Evolutionary conservation across 2,113 vertebrate species (phyloP), one percentile per base, ranked within the genome.

Genomic region (Hippopotamus amphibius): DNA sequence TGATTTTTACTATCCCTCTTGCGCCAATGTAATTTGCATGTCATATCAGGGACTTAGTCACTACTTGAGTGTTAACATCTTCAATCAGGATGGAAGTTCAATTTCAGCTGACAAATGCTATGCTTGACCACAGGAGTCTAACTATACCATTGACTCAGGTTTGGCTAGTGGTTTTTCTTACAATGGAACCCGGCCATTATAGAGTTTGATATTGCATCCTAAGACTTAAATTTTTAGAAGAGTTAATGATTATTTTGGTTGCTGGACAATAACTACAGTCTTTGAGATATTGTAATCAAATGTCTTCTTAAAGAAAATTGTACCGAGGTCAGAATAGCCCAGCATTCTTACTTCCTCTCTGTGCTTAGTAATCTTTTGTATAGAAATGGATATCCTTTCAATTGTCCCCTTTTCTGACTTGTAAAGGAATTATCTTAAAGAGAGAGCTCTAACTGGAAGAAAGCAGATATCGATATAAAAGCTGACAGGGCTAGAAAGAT

Each of bases 391-490:
- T 87, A 69, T 63, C n/a, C 11, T 90, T 88, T 82, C n/a, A 84
- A 30, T 72, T 68, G 15, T 53, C 53, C 17, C 24, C 77, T 93
- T 97, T 94, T 88, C 61, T 86, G 37, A 69, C 4, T 93, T 88
- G 61, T 6, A 71, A 72, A 87, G n/a, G 9, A 84, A 83, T 77
- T 95, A 16, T 84, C 41, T 80, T 90, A 21, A 87, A 55, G 21
- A 83, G 22, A 84, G 37, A 79, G 65, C 41, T 88, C n/a, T 28
- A 80, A 55, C 1, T 59, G 55, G 28, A 89, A 16, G 33, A 83
- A 95, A 80, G 55, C 7, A 87, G 41, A 90, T 97, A 92, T 50
- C n/a, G 68, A 72, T 55, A 68, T 77, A 74, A 95, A 95, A 88
- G 10, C 43, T 66, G 68, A 95, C 37, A 63, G n/a, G 22, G n/a